Percentiles rank a stretch among this genome's conserved stretches.
phyloP scores from a whole-genome alignment of 2,888 invertebrate genomes.

The Venusia cambrica region DNA sequence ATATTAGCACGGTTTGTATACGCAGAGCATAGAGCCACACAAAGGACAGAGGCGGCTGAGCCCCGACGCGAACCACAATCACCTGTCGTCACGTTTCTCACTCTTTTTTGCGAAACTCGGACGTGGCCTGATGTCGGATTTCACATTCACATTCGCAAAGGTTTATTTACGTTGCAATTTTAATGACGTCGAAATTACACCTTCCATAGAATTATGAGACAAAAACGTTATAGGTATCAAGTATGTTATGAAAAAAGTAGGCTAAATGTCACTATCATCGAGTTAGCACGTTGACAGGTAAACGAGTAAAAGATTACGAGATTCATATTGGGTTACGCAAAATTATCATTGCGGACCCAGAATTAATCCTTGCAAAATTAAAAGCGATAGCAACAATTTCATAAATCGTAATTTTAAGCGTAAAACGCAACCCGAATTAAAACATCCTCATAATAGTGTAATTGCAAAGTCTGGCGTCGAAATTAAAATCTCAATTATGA shows the following conservation, averaged over 20 bases:
- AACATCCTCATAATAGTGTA: constrained; percentile 18
- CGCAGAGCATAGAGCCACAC: constrained; percentile 19
- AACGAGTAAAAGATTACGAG: no score
- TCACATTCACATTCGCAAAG: constrained; percentile 12
- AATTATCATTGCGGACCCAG: not conserved
- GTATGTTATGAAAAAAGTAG: no score
- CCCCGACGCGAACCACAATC: constrained; percentile 19
- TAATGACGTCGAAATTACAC: not conserved
- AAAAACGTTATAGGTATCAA: no score
- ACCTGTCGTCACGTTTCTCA: constrained; percentile 25
- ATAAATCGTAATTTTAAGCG: constrained; percentile 12
- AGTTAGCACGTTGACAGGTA: no score
- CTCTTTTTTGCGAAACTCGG: constrained; percentile 21
- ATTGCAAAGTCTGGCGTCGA: constrained; percentile 25
- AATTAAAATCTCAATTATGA: constrained; percentile 32
- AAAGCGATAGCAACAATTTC: constrained; percentile 5
- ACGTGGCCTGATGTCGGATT: constrained; percentile 16
- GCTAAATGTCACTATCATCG: no score
- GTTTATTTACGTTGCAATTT: constrained; percentile 16
- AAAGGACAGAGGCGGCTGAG: constrained; percentile 21
- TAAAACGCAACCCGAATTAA: constrained; percentile 14
- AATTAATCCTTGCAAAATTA: constrained; percentile 5
- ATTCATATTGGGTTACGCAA: no score
- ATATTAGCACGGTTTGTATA: constrained; percentile 13
- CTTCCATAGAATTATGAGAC: not conserved